These are phyloP conservation scores for Nebria brevicollis DNA, from an alignment of 2,888 invertebrate species.

Conservation along the genomic window DNA sequence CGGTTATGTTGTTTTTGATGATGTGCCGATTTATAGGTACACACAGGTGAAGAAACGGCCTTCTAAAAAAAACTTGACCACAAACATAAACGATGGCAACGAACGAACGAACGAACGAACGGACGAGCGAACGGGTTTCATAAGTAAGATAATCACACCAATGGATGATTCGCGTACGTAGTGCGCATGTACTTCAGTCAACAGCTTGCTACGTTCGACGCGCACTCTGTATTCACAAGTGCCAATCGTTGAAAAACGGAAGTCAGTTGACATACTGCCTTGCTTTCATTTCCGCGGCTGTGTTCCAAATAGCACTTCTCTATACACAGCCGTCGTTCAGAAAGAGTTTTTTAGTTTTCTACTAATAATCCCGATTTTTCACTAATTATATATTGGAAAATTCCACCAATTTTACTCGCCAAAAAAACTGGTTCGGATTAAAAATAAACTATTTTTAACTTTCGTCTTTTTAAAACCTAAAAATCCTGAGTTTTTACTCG, in stretches of 20 bases:
- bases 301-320: slow-evolving; percentile 60
- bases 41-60: slow-evolving; percentile 43
- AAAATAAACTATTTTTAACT: not conserved
- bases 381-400: not conserved
- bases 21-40: not conserved
- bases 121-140: slow-evolving; percentile 4
- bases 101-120: not conserved
- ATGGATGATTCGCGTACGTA: slow-evolving; percentile 21
- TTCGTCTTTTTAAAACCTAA: no score
- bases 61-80: slow-evolving; percentile 45
- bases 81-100: slow-evolving; percentile 6
- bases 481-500: no score
- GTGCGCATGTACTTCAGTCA: slow-evolving; percentile 4
- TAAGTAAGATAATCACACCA: slow-evolving; percentile 18
- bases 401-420: not conserved
- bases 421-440: not conserved
- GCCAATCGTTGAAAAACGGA: slow-evolving; percentile 51
- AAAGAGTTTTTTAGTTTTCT: slow-evolving; percentile 25
- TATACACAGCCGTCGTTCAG: slow-evolving; percentile 43
- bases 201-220: not conserved
- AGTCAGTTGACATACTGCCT: slow-evolving; percentile 65
- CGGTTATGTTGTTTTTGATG: not conserved
- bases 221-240: slow-evolving; percentile 4
- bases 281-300: slow-evolving; percentile 63
- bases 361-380: not conserved